These are phyloP conservation scores for Dorcus parallelipipedus DNA, from an alignment of 2,888 invertebrate genomes.

Conservation along the genomic window DNA sequence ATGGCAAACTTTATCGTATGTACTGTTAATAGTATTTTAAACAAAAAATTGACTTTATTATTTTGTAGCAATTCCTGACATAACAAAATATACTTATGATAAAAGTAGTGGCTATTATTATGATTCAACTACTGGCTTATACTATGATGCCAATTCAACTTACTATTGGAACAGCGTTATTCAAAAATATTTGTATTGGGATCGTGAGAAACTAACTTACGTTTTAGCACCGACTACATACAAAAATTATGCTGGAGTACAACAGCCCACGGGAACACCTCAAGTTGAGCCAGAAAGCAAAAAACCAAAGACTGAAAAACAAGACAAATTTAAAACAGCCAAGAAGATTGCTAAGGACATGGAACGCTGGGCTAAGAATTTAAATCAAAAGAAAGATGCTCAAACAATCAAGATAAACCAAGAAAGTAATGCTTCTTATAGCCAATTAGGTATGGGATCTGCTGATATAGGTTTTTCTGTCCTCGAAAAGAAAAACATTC, in stretches of 20 bases:
- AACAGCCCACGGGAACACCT: slow-evolving; percentile 32
- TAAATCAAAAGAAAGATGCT: slow-evolving; percentile 91
- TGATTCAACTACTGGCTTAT: slow-evolving; percentile 87
- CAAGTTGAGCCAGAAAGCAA: slow-evolving; percentile 48
- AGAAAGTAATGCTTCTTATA: slow-evolving; percentile 19
- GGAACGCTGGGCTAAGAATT: slow-evolving; percentile 94
- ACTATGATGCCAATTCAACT: slow-evolving; percentile 93
- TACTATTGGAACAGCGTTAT: slow-evolving; percentile 94
- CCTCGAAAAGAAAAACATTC: slow-evolving; percentile 68
- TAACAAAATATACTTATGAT: slow-evolving; percentile 89
- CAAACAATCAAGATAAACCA: slow-evolving; percentile 36
- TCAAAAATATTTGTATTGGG: slow-evolving; percentile 94
- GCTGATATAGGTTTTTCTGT: slow-evolving; percentile 94
- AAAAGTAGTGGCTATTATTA: slow-evolving; percentile 95
- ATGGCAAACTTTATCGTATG: slow-evolving; percentile 64
- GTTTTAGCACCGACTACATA: slow-evolving; percentile 50
- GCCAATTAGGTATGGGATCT: slow-evolving; percentile 60
- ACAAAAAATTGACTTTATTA: neutral
- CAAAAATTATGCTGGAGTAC: slow-evolving; percentile 31
- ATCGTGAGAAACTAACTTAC: slow-evolving; percentile 67
- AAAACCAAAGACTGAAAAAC: slow-evolving; percentile 72
- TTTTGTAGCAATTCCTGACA: slow-evolving; percentile 72
- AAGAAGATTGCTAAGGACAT: slow-evolving; percentile 96
- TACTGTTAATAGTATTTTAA: slow-evolving; percentile 19
- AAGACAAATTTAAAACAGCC: slow-evolving; percentile 94